These are phyloP conservation scores for Nanorana parkeri DNA, from an alignment of 2,113 vertebrate genomes.

Conservation along the genomic window DNA sequence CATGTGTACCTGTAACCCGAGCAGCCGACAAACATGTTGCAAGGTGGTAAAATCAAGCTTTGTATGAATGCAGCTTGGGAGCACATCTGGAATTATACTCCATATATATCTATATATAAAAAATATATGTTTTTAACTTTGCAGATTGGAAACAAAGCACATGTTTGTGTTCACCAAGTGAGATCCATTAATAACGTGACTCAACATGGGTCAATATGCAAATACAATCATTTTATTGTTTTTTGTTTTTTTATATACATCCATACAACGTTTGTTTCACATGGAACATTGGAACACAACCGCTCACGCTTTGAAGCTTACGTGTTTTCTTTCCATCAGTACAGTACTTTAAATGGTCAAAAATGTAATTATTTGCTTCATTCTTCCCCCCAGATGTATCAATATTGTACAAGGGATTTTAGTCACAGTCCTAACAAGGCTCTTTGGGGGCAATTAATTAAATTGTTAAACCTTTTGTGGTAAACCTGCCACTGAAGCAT, in stretches of 20 bases:
- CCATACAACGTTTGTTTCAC: background rate
- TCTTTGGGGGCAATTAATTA: constrained; percentile 37
- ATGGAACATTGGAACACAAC: background rate
- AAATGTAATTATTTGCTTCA: background rate
- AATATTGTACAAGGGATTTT: constrained; percentile 5
- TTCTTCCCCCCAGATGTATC: background rate
- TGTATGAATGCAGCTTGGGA: constrained; percentile 34
- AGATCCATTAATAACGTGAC: constrained; percentile 18
- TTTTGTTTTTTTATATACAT: background rate
- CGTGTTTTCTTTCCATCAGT: background rate
- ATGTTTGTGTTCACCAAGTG: constrained; percentile 23
- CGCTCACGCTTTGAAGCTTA: background rate
- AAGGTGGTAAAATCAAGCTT: constrained; percentile 42
- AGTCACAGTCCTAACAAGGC: background rate
- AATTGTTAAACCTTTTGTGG: background rate
- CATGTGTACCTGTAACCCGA: constrained; percentile 40
- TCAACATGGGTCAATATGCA: constrained; percentile 15
- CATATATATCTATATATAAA: no score
- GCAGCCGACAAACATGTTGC: constrained; percentile 46
- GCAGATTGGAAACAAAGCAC: constrained; percentile 34
- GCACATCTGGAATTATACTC: constrained; percentile 46
- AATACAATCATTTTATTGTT: constrained; percentile 32
- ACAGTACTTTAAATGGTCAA: background rate
- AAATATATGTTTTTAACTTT: constrained; percentile 45
- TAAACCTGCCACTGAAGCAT: background rate